Percentiles rank a stretch among this genome's conserved stretches.
Conservation (phyloP, 2,888 invertebrate species). For the Zhuqinia jingwanae region DNA sequence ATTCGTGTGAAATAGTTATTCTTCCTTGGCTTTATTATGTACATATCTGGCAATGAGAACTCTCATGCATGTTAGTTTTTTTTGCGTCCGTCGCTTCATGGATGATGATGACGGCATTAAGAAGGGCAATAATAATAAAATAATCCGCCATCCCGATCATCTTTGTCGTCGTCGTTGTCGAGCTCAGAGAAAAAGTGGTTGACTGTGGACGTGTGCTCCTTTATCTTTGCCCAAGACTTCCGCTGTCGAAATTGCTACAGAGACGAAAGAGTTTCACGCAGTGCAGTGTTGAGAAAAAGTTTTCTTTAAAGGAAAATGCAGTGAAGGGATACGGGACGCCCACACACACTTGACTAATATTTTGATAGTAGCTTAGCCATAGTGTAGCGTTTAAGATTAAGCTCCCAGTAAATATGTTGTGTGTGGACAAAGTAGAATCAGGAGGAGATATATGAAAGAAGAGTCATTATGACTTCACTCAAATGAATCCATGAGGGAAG, state of each 20-base stretch:
- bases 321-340: background rate
- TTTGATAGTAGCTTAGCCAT: background rate
- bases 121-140: constrained; percentile 67
- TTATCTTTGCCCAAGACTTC: constrained; percentile 9
- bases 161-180: constrained; percentile 39
- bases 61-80: background rate
- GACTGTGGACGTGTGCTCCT: no score
- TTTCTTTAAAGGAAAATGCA: background rate
- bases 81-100: constrained; percentile 45
- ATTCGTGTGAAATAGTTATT: background rate
- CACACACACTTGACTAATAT: constrained; percentile 3
- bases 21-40: background rate
- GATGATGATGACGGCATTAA: constrained; percentile 59
- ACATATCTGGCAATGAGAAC: no score
- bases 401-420: constrained; percentile 6
- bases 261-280: background rate
- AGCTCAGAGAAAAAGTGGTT: background rate
- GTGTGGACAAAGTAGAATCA: constrained; percentile 1
- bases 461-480: constrained; percentile 80
- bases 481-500: constrained; percentile 79
- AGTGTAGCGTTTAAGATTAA: background rate
- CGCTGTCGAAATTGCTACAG: constrained; percentile 6
- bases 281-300: background rate
- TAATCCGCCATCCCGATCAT: constrained; percentile 56
- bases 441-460: constrained; percentile 36